Base-by-base conservation (phyloP, 2,797 vertebrate genomes). In the Zenarchopterus dispar region DNA sequence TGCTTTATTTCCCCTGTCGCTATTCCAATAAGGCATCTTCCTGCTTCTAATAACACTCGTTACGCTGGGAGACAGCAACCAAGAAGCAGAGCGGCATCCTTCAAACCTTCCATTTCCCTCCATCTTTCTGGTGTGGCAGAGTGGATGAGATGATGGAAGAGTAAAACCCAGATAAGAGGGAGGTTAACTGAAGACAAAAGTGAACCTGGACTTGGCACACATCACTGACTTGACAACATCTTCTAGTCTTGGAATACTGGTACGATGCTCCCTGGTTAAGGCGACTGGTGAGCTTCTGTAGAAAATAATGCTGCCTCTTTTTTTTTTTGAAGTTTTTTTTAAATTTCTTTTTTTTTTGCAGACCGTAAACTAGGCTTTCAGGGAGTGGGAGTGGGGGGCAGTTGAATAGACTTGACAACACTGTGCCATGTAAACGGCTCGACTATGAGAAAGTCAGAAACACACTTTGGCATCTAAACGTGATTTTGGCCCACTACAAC, bases 201-300 rank as follows among this genome's bases (percentile, higher is more conserved):
- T 77, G 81, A 83, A 85, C 77, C 71, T 49, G 52, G 73, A 86
- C 85, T 84, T 80, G 86, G 89, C 83, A 90, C 84, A 82, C 80
- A 77, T 78, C 81, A 86, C 80, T 80, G 66, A 91, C 78, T n/a
- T 77, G 78, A 88, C 88, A 72, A 91, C 84, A 85, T 85, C 72
- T 75, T 80, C 67, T 74, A 84, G 70, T 89, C 84, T 82, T 67
- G 54, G 78, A 90, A 91, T 86, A 92, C 89, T 90, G 86, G 83
- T 83, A 75, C 64, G n/a, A 85, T 78, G 71, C 88, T 90, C 88
- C 91, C 91, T 85, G 89, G 79, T 93, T 93, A 94, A 94, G 93
- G 93, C 92, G 89, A 90, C 82, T 90, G 91, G 91, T 93, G 92
- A 93, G 89, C 81, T 89, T 87, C 84, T 87, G 89, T 93, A 93